These are phyloP conservation scores for Rousettus madagascariensis DNA, from an alignment of 2,797 vertebrate genomes.

Conservation along the genomic window DNA sequence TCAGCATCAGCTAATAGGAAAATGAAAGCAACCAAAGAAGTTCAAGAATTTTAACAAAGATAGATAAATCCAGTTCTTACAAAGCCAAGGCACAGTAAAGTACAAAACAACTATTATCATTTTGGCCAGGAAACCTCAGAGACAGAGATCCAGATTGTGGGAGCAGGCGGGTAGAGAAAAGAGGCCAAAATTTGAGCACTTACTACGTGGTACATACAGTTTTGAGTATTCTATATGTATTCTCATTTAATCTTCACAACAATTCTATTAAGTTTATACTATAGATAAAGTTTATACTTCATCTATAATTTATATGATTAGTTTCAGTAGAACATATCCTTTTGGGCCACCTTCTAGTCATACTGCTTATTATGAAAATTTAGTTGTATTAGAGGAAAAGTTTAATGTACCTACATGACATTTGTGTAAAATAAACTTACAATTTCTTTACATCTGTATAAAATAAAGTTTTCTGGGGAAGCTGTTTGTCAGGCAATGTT, in stretches of 20 bases:
- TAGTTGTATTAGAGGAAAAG: neutral
- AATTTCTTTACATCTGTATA: constrained; percentile 3
- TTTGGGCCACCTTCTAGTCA: neutral
- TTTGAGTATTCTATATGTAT: neutral
- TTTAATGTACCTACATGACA: neutral
- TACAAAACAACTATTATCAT: neutral
- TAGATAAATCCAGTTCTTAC: neutral
- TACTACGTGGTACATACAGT: neutral
- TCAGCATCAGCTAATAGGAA: neutral
- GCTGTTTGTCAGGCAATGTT: neutral
- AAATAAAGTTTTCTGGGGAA: neutral
- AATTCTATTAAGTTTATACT: neutral
- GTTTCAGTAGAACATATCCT: neutral
- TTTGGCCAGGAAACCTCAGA: neutral
- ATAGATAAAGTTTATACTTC: neutral
- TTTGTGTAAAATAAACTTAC: constrained; percentile 27
- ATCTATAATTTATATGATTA: neutral
- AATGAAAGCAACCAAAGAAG: constrained; percentile 2
- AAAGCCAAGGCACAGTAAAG: neutral
- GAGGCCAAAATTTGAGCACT: neutral
- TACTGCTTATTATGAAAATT: neutral
- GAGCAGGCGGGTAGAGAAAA: too few species aligned
- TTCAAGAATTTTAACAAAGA: constrained; percentile 4
- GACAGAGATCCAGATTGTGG: neutral
- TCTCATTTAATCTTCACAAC: constrained; percentile 19